phyloP scores from a whole-genome alignment of 2,113 vertebrate genomes.

The Psittacula cyanocephala region DNA sequence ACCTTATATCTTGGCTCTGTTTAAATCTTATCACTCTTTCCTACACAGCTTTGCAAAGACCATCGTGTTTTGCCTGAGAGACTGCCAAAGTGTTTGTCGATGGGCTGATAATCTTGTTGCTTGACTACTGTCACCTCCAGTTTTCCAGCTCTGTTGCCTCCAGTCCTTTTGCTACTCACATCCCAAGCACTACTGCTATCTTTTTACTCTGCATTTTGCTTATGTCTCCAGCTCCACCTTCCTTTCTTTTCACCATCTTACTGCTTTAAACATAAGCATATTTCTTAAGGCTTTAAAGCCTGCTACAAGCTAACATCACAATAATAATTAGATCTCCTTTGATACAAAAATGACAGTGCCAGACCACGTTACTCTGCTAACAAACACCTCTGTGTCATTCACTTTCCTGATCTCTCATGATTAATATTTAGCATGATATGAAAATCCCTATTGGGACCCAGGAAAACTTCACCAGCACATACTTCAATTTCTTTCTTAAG shows the following conservation, averaged over 20 bases:
- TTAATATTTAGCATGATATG: not conserved
- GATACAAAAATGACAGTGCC: not conserved
- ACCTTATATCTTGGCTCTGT: not conserved
- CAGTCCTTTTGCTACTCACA: not conserved
- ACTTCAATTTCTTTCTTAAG: not conserved
- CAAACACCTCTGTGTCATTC: not conserved
- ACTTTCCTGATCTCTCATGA: not conserved
- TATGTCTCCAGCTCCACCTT: not conserved
- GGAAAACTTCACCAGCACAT: not conserved
- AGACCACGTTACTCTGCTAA: not conserved
- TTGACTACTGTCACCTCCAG: not conserved
- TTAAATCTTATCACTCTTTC: not conserved
- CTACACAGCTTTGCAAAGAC: not conserved
- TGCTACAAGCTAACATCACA: not conserved
- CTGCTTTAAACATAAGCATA: not conserved
- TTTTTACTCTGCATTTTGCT: not conserved
- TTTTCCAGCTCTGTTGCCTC: not conserved
- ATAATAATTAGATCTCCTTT: not conserved
- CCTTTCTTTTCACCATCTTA: not conserved
- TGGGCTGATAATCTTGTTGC: not conserved
- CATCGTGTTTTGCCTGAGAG: not conserved
- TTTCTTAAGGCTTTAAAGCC: not conserved
- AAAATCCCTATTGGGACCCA: not conserved
- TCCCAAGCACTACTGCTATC: not conserved
- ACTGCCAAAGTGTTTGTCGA: not conserved